Evolutionary conservation across 2,888 invertebrate species (phyloP).

Genomic region (Stomorhina lunata): DNA sequence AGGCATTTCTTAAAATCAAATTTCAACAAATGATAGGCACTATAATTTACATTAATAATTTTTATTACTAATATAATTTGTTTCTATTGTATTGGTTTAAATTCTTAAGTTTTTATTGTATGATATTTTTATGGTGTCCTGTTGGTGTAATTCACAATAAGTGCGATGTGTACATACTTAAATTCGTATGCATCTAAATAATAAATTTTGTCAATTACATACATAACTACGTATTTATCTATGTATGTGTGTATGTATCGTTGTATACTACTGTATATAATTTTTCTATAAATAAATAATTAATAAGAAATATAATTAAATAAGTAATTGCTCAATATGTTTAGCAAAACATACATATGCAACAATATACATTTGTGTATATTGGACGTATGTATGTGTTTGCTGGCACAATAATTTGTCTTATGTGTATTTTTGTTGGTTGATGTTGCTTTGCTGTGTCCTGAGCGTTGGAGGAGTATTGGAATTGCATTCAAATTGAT

Average conservation of each 20-base stretch:
- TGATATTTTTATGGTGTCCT: background rate
- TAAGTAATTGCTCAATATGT: background rate
- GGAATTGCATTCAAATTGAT: background rate
- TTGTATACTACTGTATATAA: background rate
- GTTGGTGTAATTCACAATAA: slow-evolving; percentile 34
- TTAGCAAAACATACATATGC: slow-evolving; percentile 8
- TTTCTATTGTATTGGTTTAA: no score
- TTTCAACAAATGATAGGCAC: no score
- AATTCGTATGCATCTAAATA: no score
- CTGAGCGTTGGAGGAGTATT: background rate
- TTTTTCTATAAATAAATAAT: background rate
- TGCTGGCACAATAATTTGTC: slow-evolving; percentile 15
- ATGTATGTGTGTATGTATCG: background rate
- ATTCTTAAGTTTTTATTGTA: background rate
- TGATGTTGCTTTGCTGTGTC: background rate
- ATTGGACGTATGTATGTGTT: background rate
- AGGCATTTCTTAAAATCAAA: no score
- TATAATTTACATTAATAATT: no score
- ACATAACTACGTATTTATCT: background rate
- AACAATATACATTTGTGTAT: background rate
- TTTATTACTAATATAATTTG: no score
- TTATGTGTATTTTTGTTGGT: background rate
- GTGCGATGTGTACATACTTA: slow-evolving; percentile 26
- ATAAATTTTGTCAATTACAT: no score
- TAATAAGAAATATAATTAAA: background rate